Conservation (phyloP, 2,888 invertebrate genomes). For the Phanerotoma sp. region DNA sequence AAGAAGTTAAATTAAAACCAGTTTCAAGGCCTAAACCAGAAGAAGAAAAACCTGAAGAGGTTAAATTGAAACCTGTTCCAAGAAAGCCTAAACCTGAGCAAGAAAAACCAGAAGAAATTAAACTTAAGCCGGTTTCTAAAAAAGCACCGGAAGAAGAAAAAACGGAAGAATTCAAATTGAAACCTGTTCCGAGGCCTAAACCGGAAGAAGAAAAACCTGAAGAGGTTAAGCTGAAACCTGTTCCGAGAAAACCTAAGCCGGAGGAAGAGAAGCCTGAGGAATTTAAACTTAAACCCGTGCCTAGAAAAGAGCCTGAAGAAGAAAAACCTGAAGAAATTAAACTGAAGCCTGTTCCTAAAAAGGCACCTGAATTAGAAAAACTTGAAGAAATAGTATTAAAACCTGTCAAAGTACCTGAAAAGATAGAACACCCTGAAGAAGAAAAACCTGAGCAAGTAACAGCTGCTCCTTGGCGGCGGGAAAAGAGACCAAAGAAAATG, state of each 20-base stretch:
- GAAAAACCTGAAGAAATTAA: slow-evolving; percentile 40
- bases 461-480: slow-evolving; percentile 58
- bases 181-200: slow-evolving; percentile 46
- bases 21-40: too few species aligned
- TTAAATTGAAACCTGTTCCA: slow-evolving; percentile 40
- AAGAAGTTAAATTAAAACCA: too few species aligned
- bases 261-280: slow-evolving; percentile 52
- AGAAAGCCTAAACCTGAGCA: slow-evolving; percentile 27
- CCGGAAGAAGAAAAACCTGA: slow-evolving; percentile 52
- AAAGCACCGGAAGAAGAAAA: slow-evolving; percentile 36
- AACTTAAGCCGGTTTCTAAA: slow-evolving; percentile 34
- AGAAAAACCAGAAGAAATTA: slow-evolving; percentile 35
- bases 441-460: slow-evolving; percentile 44
- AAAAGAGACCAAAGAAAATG: slow-evolving; percentile 37
- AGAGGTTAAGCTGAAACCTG: slow-evolving; percentile 33
- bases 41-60: slow-evolving; percentile 39
- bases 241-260: slow-evolving; percentile 18
- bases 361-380: slow-evolving; percentile 51
- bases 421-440: slow-evolving; percentile 35
- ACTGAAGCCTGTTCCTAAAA: slow-evolving; percentile 26
- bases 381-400: slow-evolving; percentile 37
- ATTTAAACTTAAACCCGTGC: slow-evolving; percentile 33
- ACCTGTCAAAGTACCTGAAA: slow-evolving; percentile 38
- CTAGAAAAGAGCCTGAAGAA: slow-evolving; percentile 49
- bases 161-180: slow-evolving; percentile 38